Percentiles rank a stretch among this genome's conserved stretches.
These are phyloP conservation scores for Madoqua kirkii DNA, from an alignment of 2,113 vertebrate species.

Conservation along the genomic window DNA sequence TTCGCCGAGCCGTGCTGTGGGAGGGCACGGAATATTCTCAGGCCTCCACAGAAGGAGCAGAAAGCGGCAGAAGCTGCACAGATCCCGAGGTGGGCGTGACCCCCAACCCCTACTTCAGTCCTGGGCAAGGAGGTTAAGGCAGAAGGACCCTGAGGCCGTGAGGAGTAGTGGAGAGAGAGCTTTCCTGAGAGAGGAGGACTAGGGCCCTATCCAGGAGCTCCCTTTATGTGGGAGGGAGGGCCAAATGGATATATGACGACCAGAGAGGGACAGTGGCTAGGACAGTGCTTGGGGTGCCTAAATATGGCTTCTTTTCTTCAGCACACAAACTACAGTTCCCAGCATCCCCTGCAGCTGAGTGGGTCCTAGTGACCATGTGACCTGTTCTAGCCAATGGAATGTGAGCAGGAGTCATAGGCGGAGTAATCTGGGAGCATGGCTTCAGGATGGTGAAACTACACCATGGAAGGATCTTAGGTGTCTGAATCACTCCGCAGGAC, in stretches of 20 bases:
- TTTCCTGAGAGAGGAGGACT: not conserved
- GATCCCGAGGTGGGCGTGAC: not conserved
- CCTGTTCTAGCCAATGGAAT: not conserved
- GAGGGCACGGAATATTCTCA: not conserved
- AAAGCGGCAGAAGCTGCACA: not conserved
- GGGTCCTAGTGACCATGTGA: not conserved
- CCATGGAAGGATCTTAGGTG: not conserved
- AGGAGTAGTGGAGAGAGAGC: not conserved
- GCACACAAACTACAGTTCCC: not conserved
- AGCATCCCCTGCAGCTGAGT: not conserved
- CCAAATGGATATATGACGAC: not conserved
- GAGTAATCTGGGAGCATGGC: not conserved
- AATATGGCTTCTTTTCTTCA: not conserved
- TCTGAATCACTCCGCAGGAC: not conserved
- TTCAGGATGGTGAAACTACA: not conserved
- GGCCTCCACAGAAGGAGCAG: not conserved
- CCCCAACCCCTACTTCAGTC: not conserved
- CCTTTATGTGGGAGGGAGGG: not conserved
- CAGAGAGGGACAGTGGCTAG: not conserved
- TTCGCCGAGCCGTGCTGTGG: fast-evolving
- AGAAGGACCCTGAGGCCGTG: not conserved
- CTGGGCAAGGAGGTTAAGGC: too few relatives aligned
- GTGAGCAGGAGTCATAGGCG: not conserved
- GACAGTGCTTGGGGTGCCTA: not conserved
- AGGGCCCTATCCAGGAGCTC: fast-evolving